Base-by-base conservation (phyloP, 2,888 invertebrate genomes). In the Anorthoa munda region DNA sequence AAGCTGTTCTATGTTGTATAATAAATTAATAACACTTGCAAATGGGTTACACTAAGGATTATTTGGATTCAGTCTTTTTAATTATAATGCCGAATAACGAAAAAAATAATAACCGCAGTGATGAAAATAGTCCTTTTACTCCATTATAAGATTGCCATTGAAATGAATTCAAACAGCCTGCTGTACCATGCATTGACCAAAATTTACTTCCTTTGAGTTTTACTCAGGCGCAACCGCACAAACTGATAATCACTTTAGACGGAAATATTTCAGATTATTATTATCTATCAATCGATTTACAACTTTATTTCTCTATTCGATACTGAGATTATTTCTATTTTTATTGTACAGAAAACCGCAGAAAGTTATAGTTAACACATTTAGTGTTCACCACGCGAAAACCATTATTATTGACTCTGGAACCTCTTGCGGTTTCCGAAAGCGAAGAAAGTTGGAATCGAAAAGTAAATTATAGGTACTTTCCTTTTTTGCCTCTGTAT, bases 371-470 rank as follows among this genome's bases (percentile, higher is more conserved):
- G 66, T 61, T 71, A 75, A 72, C 75, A 79, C 68, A 66, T 79
- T 68, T 60, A 70, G 75, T 72, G 71, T 74, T 82, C 74, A 78
- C 72, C 51, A 66, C 66, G 75, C 72, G 69, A 82, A 81, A 72
- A 72, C 64, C 48, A 83, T 70, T 75, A 81, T 67, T 68, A 79
- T 69, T 79, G 79, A 39, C 60, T 69, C 66, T 58, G 64, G 64
- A 72, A 59, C 56, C 56, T 72, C 55, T 66, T 81, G 81, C 46
- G 81, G 83, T 81, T 82, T 66, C 51, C 51, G 66, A 73, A 77
- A 55, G 71, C 55, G 55, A 84, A 71, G 78, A 78, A 75, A 81
- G 82, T 77, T 69, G 67, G 45, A 66, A 76, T 70, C 65, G 58
- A 71, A 82, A 82, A 63, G 75, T 82, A 66, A 82, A 79, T 81